Base-by-base conservation (phyloP, 2,797 vertebrate genomes). In the Chloroceryle inda region DNA sequence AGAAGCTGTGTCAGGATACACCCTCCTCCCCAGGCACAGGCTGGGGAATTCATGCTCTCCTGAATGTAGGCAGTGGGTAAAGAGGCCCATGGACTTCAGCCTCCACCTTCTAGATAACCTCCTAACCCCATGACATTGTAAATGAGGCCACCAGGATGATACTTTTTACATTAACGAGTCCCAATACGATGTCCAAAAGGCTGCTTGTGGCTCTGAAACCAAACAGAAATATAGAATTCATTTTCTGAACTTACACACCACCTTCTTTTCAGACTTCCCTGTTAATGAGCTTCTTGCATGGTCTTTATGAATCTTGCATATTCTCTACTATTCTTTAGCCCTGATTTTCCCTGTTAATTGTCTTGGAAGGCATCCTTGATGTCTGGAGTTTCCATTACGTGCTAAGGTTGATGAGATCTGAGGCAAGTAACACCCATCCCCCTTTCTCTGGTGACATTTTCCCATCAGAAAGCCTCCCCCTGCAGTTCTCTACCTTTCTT, bases 371-470 rank as follows among this genome's bases (percentile, higher is more conserved):
- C 18, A 11, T 40, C 26, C 59, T 47, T 52, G 29, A 26, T 73
- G 35, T n/a, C 74, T 82, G 86, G 63, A 92, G n/a, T 79, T 95
- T 73, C 62, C 73, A 55, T 75, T 84, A 80, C 20, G 11, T 19
- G 20, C 10, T 35, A 66, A 27, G 33, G 47, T 63, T 73, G 35
- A 55, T 49, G 62, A 73, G 59, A 91, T 69, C 63, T 31, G 52
- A 95, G 64, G 20, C 3, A 8, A 81, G 42, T 58, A 93, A 90
- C 49, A 79, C 50, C 74, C 42, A 40, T 7, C 29, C 29, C 37
- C 53, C 24, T 82, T 78, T 52, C 52, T 72, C 73, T 31, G 29
- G 58, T 69, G 67, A 71, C 12, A 75, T 79, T 90, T 94, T 94
- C 63, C 76, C 49, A 62, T 22, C 4, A 6, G 45, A 58, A 58